phyloP scores from a whole-genome alignment of 2,113 vertebrate genomes.

The Melanerpes formicivorus region DNA sequence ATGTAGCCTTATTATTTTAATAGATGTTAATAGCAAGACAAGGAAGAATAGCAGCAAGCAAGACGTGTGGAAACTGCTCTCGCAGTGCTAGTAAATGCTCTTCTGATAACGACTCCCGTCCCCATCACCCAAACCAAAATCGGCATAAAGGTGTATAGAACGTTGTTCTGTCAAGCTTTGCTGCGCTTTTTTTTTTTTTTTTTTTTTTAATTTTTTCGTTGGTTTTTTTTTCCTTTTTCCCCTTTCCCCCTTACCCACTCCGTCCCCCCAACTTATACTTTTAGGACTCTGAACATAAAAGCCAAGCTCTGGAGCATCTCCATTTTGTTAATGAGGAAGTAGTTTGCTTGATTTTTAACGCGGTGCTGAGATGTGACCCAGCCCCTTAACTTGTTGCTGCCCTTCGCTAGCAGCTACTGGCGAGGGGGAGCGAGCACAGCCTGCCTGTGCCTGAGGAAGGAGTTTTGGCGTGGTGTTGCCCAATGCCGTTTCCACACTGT shows the following conservation, averaged over 20 bases:
- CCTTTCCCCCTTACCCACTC: too few relatives aligned
- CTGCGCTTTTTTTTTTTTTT: background rate
- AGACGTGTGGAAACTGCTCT: conserved; percentile 9
- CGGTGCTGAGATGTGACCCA: background rate
- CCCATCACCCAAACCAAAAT: background rate
- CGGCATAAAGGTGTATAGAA: background rate
- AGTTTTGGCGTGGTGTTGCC: background rate
- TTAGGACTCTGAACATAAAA: background rate
- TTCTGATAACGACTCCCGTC: background rate
- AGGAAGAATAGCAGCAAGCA: background rate
- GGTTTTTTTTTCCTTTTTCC: background rate
- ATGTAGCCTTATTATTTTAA: background rate
- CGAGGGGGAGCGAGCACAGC: background rate
- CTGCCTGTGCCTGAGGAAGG: background rate
- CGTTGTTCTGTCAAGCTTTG: background rate
- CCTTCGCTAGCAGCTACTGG: background rate
- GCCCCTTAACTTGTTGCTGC: background rate
- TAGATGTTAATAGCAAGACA: conserved; percentile 7
- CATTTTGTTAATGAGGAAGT: background rate
- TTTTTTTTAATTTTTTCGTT: too few relatives aligned
- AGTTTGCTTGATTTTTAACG: background rate
- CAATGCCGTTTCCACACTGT: background rate
- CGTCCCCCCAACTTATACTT: background rate
- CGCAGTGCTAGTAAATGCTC: background rate
- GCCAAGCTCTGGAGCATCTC: background rate